Evolutionary conservation across 2,888 invertebrate species (phyloP), one percentile per base, ranked within the genome.

Genomic region (Eledona agricola): DNA sequence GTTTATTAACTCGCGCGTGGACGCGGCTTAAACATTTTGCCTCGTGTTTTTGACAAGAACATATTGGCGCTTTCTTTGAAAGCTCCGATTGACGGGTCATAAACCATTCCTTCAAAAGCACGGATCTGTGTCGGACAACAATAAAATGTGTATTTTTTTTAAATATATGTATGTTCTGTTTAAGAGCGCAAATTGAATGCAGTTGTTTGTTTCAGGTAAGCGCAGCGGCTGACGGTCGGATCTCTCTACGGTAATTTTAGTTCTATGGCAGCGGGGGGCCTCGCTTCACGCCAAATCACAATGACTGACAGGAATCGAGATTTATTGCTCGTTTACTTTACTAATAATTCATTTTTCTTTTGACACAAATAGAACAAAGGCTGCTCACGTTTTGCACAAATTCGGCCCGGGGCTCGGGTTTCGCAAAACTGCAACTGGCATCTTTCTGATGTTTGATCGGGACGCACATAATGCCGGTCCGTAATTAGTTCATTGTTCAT

Each of bases 261-360:
- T 43, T 51, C 35, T 43, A 20, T 37, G 57, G 62, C 62, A 43
- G 40, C 53, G 57, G 58, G 51, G 45, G 45, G 51, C 54, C 58
- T 61, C 60, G 60, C 67, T 67, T 69, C 68, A 67, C 67, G 67
- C 67, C 69, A 64, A 63, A 71, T 72, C 71, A 72, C 72, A 72
- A 72, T 76, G 73, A 75, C 69, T 74, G 76, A 76, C 77, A 74
- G 68, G 71, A 69, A 73, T 74, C 75, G 74, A 74, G 75, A 77
- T 76, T 75, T 75, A 76, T 76, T 72, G 73, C 74, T 70, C 69
- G 73, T 75, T 75, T 73, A 72, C 72, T 73, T 72, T 68, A 68
- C 75, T 75, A 76, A 76, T 77, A 75, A 75, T 76, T 77, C 76
- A 76, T 75, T 74, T 74, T 74, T 73, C 66, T 71, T 67, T 67